These are phyloP conservation scores for Perithous albicinctus DNA, from an alignment of 2,888 invertebrate genomes.

Conservation along the genomic window DNA sequence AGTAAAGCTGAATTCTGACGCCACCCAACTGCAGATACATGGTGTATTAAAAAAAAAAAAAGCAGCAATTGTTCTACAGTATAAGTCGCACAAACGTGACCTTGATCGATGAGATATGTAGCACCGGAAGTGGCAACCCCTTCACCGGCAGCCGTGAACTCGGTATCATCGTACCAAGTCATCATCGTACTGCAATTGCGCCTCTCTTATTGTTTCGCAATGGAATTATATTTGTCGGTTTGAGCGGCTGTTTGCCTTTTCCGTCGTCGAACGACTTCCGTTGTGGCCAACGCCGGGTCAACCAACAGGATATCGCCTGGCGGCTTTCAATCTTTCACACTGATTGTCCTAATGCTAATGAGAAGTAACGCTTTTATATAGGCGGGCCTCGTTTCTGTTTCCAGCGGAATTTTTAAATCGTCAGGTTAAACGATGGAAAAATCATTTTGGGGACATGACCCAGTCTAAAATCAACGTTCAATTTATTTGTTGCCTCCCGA, in stretches of 20 bases:
- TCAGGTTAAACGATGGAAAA: neutral
- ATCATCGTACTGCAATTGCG: constrained; percentile 45
- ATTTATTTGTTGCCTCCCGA: too few relatives aligned
- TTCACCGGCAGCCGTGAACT: constrained; percentile 80
- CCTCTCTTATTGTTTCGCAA: constrained; percentile 68
- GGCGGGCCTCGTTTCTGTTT: neutral
- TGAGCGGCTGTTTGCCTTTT: constrained; percentile 75
- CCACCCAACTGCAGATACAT: neutral
- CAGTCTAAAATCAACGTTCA: too few relatives aligned
- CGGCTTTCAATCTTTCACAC: constrained; percentile 80
- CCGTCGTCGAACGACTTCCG: constrained; percentile 80
- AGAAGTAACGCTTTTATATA: constrained; percentile 47
- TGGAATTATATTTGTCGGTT: constrained; percentile 65
- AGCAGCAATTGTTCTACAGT: neutral
- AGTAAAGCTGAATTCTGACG: neutral
- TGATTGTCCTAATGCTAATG: constrained; percentile 84
- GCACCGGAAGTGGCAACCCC: constrained; percentile 61
- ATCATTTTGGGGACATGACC: too few relatives aligned
- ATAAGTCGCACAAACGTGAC: constrained; percentile 33
- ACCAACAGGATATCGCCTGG: constrained; percentile 81
- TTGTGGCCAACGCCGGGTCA: constrained; percentile 79
- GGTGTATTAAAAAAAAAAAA: neutral
- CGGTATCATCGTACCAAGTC: constrained; percentile 55
- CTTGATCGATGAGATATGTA: constrained; percentile 58
- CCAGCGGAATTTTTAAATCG: neutral